These are phyloP conservation scores for Limnephilus marmoratus DNA, from an alignment of 2,888 invertebrate species.

Conservation along the genomic window DNA sequence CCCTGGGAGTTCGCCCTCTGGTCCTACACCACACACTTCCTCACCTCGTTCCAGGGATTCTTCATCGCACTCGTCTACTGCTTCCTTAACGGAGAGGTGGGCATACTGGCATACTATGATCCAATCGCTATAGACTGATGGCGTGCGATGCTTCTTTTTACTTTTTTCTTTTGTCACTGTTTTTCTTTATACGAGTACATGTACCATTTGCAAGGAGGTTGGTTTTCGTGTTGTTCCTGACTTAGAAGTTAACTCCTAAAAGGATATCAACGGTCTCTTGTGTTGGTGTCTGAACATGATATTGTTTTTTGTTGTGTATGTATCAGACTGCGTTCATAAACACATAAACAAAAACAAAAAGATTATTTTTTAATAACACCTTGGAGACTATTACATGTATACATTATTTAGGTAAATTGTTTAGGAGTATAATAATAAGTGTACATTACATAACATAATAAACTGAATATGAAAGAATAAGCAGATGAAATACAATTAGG, in stretches of 20 bases:
- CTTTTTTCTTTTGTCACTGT: not conserved
- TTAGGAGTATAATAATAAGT: no score
- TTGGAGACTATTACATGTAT: no score
- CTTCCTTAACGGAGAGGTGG: slow-evolving; percentile 90
- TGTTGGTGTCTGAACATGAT: not conserved
- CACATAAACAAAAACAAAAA: no score
- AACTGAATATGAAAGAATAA: no score
- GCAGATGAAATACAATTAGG: no score
- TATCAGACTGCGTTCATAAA: no score
- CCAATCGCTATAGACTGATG: not conserved
- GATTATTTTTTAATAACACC: no score
- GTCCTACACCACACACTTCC: slow-evolving; percentile 87
- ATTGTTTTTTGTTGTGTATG: not conserved
- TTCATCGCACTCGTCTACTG: slow-evolving; percentile 90
- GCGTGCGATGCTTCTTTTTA: not conserved
- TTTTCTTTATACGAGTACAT: no score
- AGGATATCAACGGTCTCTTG: not conserved
- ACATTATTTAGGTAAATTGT: no score
- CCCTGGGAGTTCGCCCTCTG: slow-evolving; percentile 86
- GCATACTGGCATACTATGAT: slow-evolving; percentile 67
- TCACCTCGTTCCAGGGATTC: slow-evolving; percentile 91
- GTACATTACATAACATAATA: no score
- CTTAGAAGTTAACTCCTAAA: not conserved
- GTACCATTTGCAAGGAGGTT: no score
- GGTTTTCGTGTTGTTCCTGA: not conserved